Evolutionary conservation across 2,888 invertebrate species (phyloP).

Genomic region (Ectemnius continuus): DNA sequence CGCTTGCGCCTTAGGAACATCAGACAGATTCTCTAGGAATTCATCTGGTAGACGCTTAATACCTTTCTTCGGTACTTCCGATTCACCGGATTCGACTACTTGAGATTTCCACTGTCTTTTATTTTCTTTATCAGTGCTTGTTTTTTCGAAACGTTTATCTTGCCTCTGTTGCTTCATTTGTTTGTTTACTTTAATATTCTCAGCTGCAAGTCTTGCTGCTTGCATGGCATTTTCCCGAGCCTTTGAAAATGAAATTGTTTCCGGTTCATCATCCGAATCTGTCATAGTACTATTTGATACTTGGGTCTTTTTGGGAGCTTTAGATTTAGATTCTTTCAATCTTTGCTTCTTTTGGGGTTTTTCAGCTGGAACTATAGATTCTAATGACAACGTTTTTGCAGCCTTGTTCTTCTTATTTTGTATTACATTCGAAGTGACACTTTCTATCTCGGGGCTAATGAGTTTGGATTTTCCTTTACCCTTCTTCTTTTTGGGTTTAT

Average conservation of each 20-base stretch:
- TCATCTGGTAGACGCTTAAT: constrained; percentile 67
- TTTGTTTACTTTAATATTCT: constrained; percentile 15
- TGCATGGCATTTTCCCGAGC: constrained; percentile 22
- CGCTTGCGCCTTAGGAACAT: constrained; percentile 43
- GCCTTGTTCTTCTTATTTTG: constrained; percentile 25
- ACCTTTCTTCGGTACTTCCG: neutral
- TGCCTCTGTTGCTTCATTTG: constrained; percentile 23
- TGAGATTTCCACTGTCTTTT: constrained; percentile 12
- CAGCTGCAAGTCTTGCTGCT: constrained; percentile 12
- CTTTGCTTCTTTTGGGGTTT: constrained; percentile 11
- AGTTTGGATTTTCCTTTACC: neutral
- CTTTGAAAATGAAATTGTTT: constrained; percentile 19
- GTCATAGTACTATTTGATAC: neutral
- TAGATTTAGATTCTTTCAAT: neutral
- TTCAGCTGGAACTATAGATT: neutral
- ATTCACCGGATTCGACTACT: neutral
- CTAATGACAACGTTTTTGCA: neutral
- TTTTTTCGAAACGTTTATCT: constrained; percentile 9
- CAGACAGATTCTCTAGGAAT: constrained; percentile 62
- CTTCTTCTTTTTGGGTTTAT: constrained; percentile 3
- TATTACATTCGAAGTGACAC: neutral
- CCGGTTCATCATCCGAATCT: constrained; percentile 16
- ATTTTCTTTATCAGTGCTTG: constrained; percentile 3
- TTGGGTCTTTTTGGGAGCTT: neutral
- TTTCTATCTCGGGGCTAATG: neutral